Conservation (phyloP, 2,797 vertebrate species). For the Psittacula derbiana region DNA sequence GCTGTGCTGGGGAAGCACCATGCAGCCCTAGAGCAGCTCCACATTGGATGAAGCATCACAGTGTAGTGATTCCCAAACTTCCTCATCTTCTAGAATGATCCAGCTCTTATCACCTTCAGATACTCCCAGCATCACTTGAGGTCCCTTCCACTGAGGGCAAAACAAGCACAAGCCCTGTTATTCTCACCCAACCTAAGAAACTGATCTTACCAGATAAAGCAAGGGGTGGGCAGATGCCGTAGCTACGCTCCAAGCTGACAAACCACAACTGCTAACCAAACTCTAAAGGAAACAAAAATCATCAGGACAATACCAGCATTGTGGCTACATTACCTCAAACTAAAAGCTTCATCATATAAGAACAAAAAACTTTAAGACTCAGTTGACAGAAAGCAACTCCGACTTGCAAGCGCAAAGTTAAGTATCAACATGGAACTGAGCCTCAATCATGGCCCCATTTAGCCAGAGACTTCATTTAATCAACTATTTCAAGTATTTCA, state of each 20-base stretch:
- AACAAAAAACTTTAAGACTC: background rate
- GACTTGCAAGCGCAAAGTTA: background rate
- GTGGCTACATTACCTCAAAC: background rate
- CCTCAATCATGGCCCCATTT: background rate
- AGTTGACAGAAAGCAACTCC: rapidly evolving
- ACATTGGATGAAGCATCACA: background rate
- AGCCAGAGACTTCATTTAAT: background rate
- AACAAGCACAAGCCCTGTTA: background rate
- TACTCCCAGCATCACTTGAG: rapidly evolving
- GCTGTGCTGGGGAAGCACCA: rapidly evolving
- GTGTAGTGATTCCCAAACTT: rapidly evolving
- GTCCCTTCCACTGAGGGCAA: background rate
- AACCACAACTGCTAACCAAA: background rate
- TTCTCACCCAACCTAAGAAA: background rate
- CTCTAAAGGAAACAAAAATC: background rate
- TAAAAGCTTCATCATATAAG: background rate
- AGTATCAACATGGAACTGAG: background rate
- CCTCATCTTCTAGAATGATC: background rate
- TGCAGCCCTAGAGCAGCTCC: background rate
- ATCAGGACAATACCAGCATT: background rate
- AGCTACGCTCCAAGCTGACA: background rate
- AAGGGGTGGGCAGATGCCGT: background rate
- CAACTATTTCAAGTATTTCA: background rate
- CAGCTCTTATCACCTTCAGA: background rate
- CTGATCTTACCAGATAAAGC: background rate